These are phyloP conservation scores for Leucophenga montana DNA, from an alignment of 2,888 invertebrate species.

Conservation along the genomic window DNA sequence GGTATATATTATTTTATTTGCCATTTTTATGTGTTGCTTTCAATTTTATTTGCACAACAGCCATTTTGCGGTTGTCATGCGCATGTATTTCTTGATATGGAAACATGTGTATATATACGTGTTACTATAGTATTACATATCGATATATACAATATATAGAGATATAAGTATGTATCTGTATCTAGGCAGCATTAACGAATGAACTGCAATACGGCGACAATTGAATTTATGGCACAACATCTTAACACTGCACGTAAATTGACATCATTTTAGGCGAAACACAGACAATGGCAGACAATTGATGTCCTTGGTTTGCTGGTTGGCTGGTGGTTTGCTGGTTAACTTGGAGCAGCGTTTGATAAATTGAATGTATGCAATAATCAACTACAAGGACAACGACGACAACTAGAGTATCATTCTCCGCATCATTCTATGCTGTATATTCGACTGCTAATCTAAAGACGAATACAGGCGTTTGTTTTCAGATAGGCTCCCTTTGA, in stretches of 20 bases:
- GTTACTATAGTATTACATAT: too few relatives aligned
- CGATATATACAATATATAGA: not conserved
- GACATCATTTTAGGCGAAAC: slow-evolving; percentile 48
- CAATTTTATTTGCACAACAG: slow-evolving; percentile 12
- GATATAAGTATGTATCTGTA: not conserved
- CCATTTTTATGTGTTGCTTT: slow-evolving; percentile 24
- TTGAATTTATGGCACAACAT: slow-evolving; percentile 55
- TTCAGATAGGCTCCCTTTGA: too few relatives aligned
- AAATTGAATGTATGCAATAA: not conserved
- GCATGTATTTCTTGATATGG: not conserved
- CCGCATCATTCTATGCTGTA: not conserved
- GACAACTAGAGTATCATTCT: not conserved
- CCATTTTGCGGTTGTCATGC: slow-evolving; percentile 5
- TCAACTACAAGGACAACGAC: not conserved
- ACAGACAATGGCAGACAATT: slow-evolving; percentile 20
- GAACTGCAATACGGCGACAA: slow-evolving; percentile 27
- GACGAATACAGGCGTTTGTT: too few relatives aligned
- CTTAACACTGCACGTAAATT: slow-evolving; percentile 45
- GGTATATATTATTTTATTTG: slow-evolving; percentile 39
- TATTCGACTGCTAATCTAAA: not conserved
- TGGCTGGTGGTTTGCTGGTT: not conserved
- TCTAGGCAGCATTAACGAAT: not conserved
- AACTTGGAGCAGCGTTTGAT: not conserved
- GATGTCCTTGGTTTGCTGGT: not conserved
- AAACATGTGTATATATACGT: too few relatives aligned